Conservation (phyloP, 2,888 invertebrate species). For the Erebia palarica region DNA sequence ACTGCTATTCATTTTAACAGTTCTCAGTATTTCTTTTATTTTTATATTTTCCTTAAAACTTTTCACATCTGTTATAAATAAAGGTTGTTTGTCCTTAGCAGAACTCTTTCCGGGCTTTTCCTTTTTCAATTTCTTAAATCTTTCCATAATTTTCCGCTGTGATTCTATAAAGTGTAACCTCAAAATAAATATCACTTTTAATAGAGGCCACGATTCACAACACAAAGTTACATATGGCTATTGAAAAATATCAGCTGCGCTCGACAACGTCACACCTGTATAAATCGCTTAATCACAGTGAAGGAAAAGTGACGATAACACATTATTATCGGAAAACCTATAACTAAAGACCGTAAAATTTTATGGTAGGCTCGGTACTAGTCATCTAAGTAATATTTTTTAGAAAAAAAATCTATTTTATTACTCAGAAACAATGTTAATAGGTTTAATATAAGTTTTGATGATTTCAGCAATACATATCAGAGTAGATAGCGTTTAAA, state of each 20-base stretch:
- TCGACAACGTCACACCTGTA: constrained; percentile 64
- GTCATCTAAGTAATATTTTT: background rate
- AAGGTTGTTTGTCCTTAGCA: constrained; percentile 55
- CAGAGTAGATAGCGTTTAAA: constrained; percentile 43
- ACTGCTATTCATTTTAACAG: constrained; percentile 74
- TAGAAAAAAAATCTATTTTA: background rate
- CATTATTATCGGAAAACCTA: constrained; percentile 52
- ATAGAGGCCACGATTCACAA: constrained; percentile 43
- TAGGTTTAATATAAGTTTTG: constrained; percentile 9
- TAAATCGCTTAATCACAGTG: constrained; percentile 64
- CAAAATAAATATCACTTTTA: constrained; percentile 38
- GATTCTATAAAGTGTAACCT: constrained; percentile 31
- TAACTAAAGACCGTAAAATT: constrained; percentile 45
- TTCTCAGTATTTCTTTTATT: constrained; percentile 71
- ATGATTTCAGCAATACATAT: constrained; percentile 21
- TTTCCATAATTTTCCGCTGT: constrained; percentile 58
- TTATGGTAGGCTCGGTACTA: background rate
- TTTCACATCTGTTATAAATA: constrained; percentile 64
- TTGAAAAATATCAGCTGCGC: constrained; percentile 54
- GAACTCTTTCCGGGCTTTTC: constrained; percentile 57
- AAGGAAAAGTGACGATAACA: constrained; percentile 60
- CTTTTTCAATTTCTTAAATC: constrained; percentile 62
- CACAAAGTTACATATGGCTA: constrained; percentile 43
- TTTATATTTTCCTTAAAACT: constrained; percentile 70
- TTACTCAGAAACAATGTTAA: constrained; percentile 3